Conservation (phyloP, 2,113 vertebrate genomes). For the Osmerus mordax region DNA sequence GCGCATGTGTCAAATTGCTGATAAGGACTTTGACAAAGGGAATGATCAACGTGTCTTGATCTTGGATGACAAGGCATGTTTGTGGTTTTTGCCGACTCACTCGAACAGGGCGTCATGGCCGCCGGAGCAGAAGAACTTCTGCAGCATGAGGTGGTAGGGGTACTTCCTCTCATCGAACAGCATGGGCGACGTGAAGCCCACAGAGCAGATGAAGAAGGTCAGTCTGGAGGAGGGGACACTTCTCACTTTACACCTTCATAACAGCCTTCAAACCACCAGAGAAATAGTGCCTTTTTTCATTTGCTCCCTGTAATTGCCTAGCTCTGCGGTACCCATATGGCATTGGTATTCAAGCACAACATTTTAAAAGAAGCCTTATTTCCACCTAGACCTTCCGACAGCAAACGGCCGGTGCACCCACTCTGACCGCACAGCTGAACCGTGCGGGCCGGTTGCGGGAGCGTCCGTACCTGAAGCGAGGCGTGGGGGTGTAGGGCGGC, state of each 20-base stretch:
- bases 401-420: too few relatives aligned
- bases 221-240: slow-evolving; percentile 65
- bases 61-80: not conserved
- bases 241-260: not conserved
- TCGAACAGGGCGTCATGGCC: slow-evolving; percentile 94
- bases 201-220: slow-evolving; percentile 95
- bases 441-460: too few relatives aligned
- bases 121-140: slow-evolving; percentile 93
- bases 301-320: too few relatives aligned
- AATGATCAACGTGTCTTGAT: not conserved
- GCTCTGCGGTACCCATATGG: too few relatives aligned
- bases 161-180: slow-evolving; percentile 93
- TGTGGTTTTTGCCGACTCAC: slow-evolving; percentile 67
- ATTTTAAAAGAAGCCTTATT: too few relatives aligned
- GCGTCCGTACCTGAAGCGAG: slow-evolving; percentile 81
- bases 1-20: too few relatives aligned
- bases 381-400: not conserved
- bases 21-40: too few relatives aligned
- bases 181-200: slow-evolving; percentile 94
- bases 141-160: slow-evolving; percentile 92
- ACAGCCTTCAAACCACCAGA: not conserved
- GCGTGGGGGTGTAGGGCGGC: slow-evolving; percentile 90
- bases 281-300: not conserved
- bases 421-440: too few relatives aligned
- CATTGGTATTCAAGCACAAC: too few relatives aligned